Percentiles rank a stretch among this genome's conserved stretches.
These are phyloP conservation scores for Tetraodon nigroviridis DNA, from an alignment of 2,113 vertebrate genomes.

Conservation along the genomic window DNA sequence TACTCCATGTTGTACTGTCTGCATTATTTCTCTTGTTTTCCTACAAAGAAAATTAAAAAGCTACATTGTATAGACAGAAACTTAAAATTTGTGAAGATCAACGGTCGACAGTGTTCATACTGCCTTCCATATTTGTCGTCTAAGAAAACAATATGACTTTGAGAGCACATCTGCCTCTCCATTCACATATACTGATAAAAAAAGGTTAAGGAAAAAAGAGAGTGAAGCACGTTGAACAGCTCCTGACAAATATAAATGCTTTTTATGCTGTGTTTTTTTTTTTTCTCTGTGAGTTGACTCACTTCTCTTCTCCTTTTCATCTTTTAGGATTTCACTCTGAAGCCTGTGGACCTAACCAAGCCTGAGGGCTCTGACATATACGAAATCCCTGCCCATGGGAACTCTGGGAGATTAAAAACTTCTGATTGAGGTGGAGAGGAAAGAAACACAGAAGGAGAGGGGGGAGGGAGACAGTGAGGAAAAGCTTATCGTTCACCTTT, in stretches of 20 bases:
- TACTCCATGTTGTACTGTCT: too few relatives aligned
- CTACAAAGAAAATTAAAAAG: too few relatives aligned
- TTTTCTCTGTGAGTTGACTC: conserved; percentile 49
- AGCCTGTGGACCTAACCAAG: conserved; percentile 57
- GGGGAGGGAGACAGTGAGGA: conserved; percentile 29
- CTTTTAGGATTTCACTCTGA: conserved; percentile 66
- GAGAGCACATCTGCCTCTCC: conserved; percentile 28
- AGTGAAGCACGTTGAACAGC: conserved; percentile 24
- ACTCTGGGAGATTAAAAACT: conserved; percentile 59
- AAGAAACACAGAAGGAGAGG: conserved; percentile 32
- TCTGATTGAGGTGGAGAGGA: conserved; percentile 62
- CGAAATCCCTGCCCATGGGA: conserved; percentile 57
- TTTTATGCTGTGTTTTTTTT: conserved; percentile 21
- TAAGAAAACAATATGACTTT: conserved; percentile 32
- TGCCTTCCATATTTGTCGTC: not conserved
- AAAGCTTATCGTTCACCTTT: conserved; percentile 63
- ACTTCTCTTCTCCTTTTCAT: conserved; percentile 63
- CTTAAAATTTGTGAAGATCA: too few relatives aligned
- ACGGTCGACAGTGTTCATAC: too few relatives aligned
- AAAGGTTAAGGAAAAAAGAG: conserved; percentile 36
- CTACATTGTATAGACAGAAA: too few relatives aligned
- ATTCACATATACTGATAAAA: conserved; percentile 38
- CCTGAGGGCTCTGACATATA: conserved; percentile 62
- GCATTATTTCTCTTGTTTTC: too few relatives aligned
- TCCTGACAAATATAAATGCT: conserved; percentile 49